phyloP scores from a whole-genome alignment of 1,140 invertebrate genomes.

The Pomacea maculata region DNA sequence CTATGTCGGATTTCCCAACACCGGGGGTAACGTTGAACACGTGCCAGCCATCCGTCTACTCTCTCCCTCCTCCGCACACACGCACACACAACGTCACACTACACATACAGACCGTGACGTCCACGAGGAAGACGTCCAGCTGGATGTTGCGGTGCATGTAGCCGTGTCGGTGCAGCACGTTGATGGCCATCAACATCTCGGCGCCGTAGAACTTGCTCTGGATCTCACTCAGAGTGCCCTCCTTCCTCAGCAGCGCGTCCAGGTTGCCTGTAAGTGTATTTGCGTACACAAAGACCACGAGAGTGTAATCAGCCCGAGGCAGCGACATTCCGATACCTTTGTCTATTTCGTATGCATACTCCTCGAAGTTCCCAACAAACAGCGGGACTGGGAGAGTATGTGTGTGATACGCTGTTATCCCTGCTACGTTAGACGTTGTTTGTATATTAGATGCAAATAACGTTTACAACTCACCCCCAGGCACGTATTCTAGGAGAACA shows the following conservation, averaged over 20 bases:
- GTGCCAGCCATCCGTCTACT: too few species aligned
- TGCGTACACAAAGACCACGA: too few species aligned
- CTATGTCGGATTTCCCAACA: too few species aligned
- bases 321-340: too few species aligned
- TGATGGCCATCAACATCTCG: conserved; percentile 21
- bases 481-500: conserved; percentile 9
- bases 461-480: background rate
- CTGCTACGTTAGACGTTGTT: too few species aligned
- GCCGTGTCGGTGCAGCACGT: conserved; percentile 16
- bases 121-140: conserved; percentile 12
- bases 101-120: background rate
- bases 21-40: too few species aligned
- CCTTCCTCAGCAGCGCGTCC: background rate
- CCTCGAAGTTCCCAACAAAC: background rate
- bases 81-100: background rate
- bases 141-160: conserved; percentile 21
- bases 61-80: too few species aligned
- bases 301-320: too few species aligned
- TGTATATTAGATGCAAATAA: too few species aligned
- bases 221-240: conserved; percentile 11
- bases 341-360: background rate
- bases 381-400: background rate
- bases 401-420: background rate
- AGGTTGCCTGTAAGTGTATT: background rate
- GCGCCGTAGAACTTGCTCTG: conserved; percentile 16